Base-by-base conservation (phyloP, 2,113 vertebrate species). In the Marmota monax region DNA sequence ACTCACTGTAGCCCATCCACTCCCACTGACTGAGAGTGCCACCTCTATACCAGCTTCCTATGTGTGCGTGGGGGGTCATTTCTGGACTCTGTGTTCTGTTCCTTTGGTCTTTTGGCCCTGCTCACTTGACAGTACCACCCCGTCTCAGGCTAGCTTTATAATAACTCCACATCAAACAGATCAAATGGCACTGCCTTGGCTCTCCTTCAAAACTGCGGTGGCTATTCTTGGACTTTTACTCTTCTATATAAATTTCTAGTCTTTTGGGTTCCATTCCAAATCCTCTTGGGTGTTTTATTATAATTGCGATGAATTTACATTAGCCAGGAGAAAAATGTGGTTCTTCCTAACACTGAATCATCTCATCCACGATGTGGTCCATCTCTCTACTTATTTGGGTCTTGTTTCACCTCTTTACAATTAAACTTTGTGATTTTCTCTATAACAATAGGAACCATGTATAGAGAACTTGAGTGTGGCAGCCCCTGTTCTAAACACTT, bases 391-490 rank as follows among this genome's bases (percentile, higher is more conserved):
- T 45, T 51, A 65, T 37, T 51, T 34, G 48, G 27, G 27, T 67
- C 4, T 18, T 73, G 39, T 51, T 84, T 74, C 63, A 17, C 4
- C 7, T 22, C 48, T 27, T 87, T 82, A 39, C 97, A 88, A 73
- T 97, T 96, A 95, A 83, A 87, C 18, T 8, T 25, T 58, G 13
- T 78, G 0, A 22, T 69, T 83, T 78, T 94, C 85, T 85, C 82
- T 27, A 2, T 56, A 73, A 56, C 11, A 67, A 67, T 25, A 74
- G 8, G 11, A 37, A 20, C 63, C 45, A 67, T 39, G 25, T 61
- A 34, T 17, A 32, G 29, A 67, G 29, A 67, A 17, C 12, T 29
- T 27, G 27, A 39, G 48, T 45, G 63, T 37, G n/a, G 14, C 70
- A 61, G 3, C 34, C 61, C 37, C 85, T 25, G 2, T 58, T 12